These are phyloP conservation scores for Oscheius sp. DNA, from an alignment of 2,888 invertebrate genomes.

Conservation along the genomic window DNA sequence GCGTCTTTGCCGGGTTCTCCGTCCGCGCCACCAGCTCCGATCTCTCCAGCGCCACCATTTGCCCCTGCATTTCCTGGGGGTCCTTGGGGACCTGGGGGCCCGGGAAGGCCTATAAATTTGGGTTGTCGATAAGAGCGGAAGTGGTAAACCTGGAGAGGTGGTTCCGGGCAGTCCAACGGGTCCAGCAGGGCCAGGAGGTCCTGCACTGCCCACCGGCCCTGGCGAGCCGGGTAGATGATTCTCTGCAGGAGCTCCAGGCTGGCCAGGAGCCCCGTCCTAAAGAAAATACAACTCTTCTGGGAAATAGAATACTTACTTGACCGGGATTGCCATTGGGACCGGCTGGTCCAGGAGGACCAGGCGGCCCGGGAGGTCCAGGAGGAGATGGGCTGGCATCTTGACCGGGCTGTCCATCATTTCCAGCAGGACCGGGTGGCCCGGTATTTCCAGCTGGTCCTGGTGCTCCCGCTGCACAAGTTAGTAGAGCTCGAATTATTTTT, in stretches of 20 bases:
- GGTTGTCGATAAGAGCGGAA: no score
- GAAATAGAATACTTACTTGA: conserved; percentile 46
- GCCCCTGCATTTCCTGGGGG: conserved; percentile 38
- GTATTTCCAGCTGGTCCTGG: conserved; percentile 39
- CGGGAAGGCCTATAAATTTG: conserved; percentile 30
- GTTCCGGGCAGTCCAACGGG: conserved; percentile 26
- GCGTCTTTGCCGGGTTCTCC: conserved; percentile 20
- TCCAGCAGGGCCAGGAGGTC: conserved; percentile 33
- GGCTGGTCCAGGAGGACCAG: conserved; percentile 49
- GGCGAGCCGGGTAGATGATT: conserved; percentile 48
- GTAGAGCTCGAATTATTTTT: no score
- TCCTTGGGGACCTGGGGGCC: conserved; percentile 40
- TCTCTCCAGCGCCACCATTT: conserved; percentile 21
- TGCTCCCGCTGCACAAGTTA: conserved; percentile 53
- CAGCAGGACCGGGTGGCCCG: conserved; percentile 48
- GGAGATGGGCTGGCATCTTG: conserved; percentile 48
- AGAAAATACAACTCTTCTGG: no score
- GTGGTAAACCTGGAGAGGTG: not conserved
- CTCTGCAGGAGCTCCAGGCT: conserved; percentile 51
- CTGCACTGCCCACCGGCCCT: conserved; percentile 42
- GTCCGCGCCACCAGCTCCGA: conserved; percentile 8
- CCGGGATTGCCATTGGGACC: conserved; percentile 55
- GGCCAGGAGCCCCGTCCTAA: conserved; percentile 48
- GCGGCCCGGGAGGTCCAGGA: conserved; percentile 46
- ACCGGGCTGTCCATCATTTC: conserved; percentile 49